Conservation (phyloP, 1,140 invertebrate genomes). For the Araneus ventricosus region DNA sequence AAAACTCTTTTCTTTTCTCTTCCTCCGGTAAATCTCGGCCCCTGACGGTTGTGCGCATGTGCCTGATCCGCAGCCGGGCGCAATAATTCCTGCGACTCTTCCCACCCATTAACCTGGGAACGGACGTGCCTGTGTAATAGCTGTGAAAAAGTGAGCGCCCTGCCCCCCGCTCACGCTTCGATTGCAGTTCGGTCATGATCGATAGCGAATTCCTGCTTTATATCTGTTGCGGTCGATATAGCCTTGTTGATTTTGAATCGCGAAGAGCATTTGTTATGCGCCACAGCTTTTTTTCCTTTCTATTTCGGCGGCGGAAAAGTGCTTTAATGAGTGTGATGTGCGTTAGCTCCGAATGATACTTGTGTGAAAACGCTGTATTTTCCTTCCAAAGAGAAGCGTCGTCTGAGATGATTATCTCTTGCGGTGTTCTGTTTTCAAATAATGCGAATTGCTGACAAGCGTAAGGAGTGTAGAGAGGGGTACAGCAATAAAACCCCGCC, state of each 20-base stretch:
- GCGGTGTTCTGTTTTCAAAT: too few species aligned
- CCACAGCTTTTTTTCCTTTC: neutral
- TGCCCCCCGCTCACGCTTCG: neutral
- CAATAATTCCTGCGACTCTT: constrained; percentile 45
- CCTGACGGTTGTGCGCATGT: neutral
- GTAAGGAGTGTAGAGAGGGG: too few species aligned
- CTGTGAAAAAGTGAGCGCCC: constrained; percentile 19
- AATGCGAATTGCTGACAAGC: too few species aligned
- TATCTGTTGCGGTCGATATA: neutral
- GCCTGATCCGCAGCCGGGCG: constrained; percentile 56
- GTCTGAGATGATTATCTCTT: too few species aligned
- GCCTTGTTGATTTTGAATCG: neutral
- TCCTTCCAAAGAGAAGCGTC: too few species aligned
- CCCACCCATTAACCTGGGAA: constrained; percentile 37
- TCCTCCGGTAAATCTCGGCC: neutral
- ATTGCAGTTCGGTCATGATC: neutral
- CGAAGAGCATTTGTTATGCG: neutral
- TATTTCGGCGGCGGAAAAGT: neutral
- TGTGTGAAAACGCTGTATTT: too few species aligned
- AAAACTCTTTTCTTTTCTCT: neutral
- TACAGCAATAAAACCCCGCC: too few species aligned
- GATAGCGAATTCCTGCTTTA: constrained; percentile 25
- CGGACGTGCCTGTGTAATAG: constrained; percentile 30
- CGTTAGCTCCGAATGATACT: too few species aligned
- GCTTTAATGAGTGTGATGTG: neutral